These are phyloP conservation scores for Phodopus roborovskii DNA, from an alignment of 2,113 vertebrate genomes.

Conservation along the genomic window DNA sequence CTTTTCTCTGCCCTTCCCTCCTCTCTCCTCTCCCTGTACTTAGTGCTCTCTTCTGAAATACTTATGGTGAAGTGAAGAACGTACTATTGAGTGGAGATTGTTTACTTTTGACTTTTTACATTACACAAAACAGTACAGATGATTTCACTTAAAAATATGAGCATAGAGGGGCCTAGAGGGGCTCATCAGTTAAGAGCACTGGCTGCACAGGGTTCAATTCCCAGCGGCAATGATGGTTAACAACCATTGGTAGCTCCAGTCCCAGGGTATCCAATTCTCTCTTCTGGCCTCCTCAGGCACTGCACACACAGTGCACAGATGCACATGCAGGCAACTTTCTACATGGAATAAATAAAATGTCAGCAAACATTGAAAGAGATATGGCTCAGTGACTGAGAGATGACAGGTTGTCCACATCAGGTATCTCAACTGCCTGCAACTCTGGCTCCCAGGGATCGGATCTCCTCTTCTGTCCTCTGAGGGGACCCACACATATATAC, in stretches of 20 bases:
- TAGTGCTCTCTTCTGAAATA: conserved; percentile 34
- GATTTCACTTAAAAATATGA: background rate
- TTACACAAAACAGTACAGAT: background rate
- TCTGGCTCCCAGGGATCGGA: too few relatives aligned
- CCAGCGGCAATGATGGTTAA: background rate
- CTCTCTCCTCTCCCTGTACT: background rate
- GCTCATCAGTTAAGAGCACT: background rate
- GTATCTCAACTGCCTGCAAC: background rate
- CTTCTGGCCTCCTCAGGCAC: background rate
- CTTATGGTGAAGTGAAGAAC: background rate
- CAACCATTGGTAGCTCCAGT: background rate
- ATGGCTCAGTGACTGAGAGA: background rate
- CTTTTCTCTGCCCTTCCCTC: background rate
- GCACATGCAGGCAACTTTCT: background rate
- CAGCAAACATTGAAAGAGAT: background rate
- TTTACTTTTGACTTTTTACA: background rate
- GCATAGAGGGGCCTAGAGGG: background rate
- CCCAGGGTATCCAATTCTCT: background rate
- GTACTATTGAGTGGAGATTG: background rate
- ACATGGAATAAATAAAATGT: background rate
- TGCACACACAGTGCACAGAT: background rate
- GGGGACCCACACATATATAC: background rate
- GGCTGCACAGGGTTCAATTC: background rate
- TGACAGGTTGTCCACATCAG: background rate
- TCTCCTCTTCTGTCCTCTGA: background rate